These are phyloP conservation scores for Anguilla obscura DNA, from an alignment of 2,797 vertebrate species.

Conservation along the genomic window DNA sequence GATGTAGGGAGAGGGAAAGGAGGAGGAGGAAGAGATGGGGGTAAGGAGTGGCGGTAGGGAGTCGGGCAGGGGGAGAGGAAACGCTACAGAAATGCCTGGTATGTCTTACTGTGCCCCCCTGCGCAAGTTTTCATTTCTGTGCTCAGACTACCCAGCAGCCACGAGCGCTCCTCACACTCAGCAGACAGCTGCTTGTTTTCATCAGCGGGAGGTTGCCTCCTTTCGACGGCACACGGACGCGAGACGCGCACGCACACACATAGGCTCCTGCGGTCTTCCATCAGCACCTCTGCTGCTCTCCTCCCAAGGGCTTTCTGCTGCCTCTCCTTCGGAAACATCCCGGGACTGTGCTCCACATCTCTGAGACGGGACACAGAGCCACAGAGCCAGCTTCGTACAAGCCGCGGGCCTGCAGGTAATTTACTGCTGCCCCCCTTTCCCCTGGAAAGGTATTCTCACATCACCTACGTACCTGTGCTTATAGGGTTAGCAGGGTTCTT, in stretches of 20 bases:
- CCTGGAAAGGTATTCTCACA: not conserved
- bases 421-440: not conserved
- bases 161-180: slow-evolving; percentile 57
- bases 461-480: not conserved
- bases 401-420: slow-evolving; percentile 33
- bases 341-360: not conserved
- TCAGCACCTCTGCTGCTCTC: not conserved
- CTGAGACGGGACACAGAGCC: slow-evolving; percentile 10
- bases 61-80: slow-evolving; percentile 59
- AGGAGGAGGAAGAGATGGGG: slow-evolving; percentile 44
- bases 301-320: not conserved
- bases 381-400: not conserved
- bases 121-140: slow-evolving; percentile 69
- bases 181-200: slow-evolving; percentile 57
- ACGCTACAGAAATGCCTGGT: slow-evolving; percentile 69
- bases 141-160: slow-evolving; percentile 45
- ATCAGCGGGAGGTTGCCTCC: slow-evolving; percentile 41
- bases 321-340: not conserved
- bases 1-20: slow-evolving; percentile 49
- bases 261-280: not conserved
- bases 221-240: not conserved
- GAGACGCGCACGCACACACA: not conserved
- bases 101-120: slow-evolving; percentile 69
- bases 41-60: slow-evolving; percentile 55
- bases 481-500: not conserved